Percentiles rank a stretch among this genome's conserved stretches.
Conservation (phyloP, 2,888 invertebrate species). For the Drosophila bunnanda region DNA sequence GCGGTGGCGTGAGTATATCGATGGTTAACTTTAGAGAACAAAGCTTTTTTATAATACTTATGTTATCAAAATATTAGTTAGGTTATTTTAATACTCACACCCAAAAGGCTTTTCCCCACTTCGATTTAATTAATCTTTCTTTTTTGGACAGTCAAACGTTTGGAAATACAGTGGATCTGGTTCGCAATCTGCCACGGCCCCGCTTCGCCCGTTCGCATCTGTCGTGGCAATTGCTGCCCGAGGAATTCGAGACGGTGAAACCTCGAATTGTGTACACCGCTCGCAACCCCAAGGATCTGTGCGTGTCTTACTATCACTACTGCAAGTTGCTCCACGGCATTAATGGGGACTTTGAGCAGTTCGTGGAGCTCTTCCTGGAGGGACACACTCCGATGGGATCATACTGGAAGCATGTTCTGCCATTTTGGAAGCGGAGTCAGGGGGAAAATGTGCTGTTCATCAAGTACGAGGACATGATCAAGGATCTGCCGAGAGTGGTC, state of each 20-base stretch:
- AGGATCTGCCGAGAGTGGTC: constrained; percentile 88
- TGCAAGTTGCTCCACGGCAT: constrained; percentile 89
- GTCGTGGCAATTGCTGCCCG: constrained; percentile 89
- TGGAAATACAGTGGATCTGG: constrained; percentile 90
- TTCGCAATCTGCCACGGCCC: constrained; percentile 88
- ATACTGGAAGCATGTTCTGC: constrained; percentile 88
- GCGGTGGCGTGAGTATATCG: constrained; percentile 86
- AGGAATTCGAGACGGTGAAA: constrained; percentile 87
- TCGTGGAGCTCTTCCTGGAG: constrained; percentile 89
- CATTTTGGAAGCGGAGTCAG: constrained; percentile 89
- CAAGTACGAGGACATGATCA: constrained; percentile 93
- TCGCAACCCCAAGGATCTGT: constrained; percentile 95
- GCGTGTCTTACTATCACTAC: constrained; percentile 94
- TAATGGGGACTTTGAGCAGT: constrained; percentile 89
- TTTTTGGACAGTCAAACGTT: constrained; percentile 80
- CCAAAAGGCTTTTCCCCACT: neutral
- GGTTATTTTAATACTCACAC: too few species aligned
- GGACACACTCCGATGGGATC: constrained; percentile 88
- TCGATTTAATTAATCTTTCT: constrained; percentile 4
- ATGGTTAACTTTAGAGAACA: neutral
- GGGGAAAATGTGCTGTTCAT: constrained; percentile 91
- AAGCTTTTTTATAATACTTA: neutral
- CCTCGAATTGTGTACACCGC: constrained; percentile 95
- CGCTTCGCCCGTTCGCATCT: constrained; percentile 91
- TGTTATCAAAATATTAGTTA: too few species aligned